Conservation (phyloP, 2,797 vertebrate genomes). For the Falco novaeseelandiae region DNA sequence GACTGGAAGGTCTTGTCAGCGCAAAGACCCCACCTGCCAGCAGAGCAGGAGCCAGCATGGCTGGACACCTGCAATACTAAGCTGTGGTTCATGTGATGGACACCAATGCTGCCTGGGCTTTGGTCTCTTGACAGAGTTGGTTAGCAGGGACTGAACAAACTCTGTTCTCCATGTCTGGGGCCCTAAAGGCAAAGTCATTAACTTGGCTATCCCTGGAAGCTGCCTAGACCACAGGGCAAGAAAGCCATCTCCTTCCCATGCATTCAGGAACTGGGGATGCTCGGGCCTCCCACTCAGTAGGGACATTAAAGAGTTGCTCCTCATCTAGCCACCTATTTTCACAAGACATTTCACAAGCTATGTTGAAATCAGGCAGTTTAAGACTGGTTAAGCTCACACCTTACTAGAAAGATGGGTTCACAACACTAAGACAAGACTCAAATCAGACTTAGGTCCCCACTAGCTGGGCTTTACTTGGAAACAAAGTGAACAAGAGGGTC, state of each 20-base stretch:
- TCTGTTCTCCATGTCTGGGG: neutral
- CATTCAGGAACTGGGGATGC: neutral
- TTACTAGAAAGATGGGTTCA: neutral
- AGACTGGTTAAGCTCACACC: neutral
- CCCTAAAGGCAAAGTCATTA: neutral
- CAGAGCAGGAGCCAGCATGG: neutral
- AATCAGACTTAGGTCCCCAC: neutral
- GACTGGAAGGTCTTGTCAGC: neutral
- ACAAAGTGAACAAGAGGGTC: neutral
- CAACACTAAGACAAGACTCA: neutral
- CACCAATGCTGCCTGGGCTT: neutral
- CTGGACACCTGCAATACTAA: neutral
- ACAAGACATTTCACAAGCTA: neutral
- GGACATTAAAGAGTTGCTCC: neutral
- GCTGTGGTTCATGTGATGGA: neutral
- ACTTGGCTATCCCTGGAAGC: neutral
- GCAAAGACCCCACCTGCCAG: neutral
- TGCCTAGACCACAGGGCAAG: neutral
- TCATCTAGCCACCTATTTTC: neutral
- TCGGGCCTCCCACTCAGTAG: neutral
- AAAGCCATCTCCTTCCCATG: fast-evolving
- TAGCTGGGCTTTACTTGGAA: neutral
- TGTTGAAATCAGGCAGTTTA: fast-evolving
- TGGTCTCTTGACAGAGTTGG: neutral
- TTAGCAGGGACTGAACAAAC: neutral